Conservation (phyloP, 2,888 invertebrate genomes). For the Leptura quadrifasciata region DNA sequence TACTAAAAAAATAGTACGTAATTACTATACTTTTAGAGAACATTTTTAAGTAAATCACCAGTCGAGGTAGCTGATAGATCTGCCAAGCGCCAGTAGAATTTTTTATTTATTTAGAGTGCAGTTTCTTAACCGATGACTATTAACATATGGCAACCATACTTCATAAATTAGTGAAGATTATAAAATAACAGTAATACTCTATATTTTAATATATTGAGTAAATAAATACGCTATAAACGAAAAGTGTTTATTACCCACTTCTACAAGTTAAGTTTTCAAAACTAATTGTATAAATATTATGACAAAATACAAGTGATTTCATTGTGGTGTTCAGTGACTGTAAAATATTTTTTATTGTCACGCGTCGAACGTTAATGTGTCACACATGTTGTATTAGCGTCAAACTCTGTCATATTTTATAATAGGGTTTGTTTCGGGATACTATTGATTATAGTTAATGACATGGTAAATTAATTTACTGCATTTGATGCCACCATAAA, state of each 20-base stretch:
- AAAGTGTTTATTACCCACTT: conserved; percentile 75
- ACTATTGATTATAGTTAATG: conserved; percentile 67
- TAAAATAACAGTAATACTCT: conserved; percentile 65
- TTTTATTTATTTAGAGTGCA: conserved; percentile 40
- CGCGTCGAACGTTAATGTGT: conserved; percentile 60
- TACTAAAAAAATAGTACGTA: too few species aligned
- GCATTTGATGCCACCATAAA: conserved; percentile 54
- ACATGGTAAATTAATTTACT: conserved; percentile 67
- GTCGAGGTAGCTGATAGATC: neutral
- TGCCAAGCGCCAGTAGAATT: conserved; percentile 28
- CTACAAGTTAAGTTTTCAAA: conserved; percentile 77
- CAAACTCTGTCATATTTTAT: conserved; percentile 61
- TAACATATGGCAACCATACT: conserved; percentile 66
- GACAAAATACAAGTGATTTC: conserved; percentile 73
- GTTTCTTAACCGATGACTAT: conserved; percentile 29
- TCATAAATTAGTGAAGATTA: conserved; percentile 64
- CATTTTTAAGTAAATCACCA: too few species aligned
- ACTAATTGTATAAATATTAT: conserved; percentile 77
- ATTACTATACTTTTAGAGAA: too few species aligned
- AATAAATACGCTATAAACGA: conserved; percentile 79
- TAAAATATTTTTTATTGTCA: conserved; percentile 68
- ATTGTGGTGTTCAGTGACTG: conserved; percentile 63
- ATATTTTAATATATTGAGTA: conserved; percentile 73
- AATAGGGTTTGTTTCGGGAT: conserved; percentile 59
- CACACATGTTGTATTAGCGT: conserved; percentile 63